phyloP scores from a whole-genome alignment of 2,113 vertebrate species.

The Brachirus orientalis region DNA sequence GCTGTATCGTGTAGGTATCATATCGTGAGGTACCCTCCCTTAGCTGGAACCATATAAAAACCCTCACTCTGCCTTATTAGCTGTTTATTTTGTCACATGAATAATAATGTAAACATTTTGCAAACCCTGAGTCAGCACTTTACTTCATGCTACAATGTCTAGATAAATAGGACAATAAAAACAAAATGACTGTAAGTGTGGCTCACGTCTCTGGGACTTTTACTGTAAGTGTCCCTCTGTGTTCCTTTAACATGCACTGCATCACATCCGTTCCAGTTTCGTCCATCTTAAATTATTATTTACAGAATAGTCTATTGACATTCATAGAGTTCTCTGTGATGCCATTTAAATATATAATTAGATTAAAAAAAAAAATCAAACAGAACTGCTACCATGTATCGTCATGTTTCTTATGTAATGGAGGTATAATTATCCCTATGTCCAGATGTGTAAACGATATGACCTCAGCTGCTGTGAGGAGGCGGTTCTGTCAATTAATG shows the following conservation, averaged over 20 bases:
- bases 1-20: too few relatives aligned
- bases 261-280: not conserved
- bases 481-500: conserved; percentile 58
- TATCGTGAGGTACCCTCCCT: too few relatives aligned
- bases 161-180: not conserved
- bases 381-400: not conserved
- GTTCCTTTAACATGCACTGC: not conserved
- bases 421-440: conserved; percentile 27
- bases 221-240: not conserved
- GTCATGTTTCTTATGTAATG: not conserved
- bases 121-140: too few relatives aligned
- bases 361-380: not conserved
- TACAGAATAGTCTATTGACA: not conserved
- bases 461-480: conserved; percentile 33
- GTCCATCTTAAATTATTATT: not conserved
- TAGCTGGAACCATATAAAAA: too few relatives aligned
- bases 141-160: not conserved
- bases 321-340: not conserved
- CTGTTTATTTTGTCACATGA: too few relatives aligned
- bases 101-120: too few relatives aligned
- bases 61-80: too few relatives aligned
- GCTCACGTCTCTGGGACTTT: not conserved
- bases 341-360: not conserved
- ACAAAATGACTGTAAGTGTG: not conserved
- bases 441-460: conserved; percentile 31